These are phyloP conservation scores for Podocnemis expansa DNA, from an alignment of 2,113 vertebrate species.

Conservation along the genomic window DNA sequence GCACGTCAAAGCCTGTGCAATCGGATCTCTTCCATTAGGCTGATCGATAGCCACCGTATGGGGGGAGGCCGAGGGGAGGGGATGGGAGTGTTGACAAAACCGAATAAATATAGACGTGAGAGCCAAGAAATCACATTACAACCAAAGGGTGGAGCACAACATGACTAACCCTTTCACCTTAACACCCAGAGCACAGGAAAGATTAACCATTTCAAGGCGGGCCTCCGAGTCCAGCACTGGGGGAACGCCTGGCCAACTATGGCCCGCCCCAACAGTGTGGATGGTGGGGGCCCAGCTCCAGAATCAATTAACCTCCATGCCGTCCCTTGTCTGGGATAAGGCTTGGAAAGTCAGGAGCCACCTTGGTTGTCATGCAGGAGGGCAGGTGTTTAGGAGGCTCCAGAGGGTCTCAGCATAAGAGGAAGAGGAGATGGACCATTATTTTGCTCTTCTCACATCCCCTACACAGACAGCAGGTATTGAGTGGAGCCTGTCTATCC, in stretches of 20 bases:
- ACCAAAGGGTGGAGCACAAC: slow-evolving; percentile 89
- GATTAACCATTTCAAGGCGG: slow-evolving; percentile 57
- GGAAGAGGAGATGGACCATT: neutral
- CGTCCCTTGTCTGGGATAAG: neutral
- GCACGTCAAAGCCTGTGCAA: slow-evolving; percentile 90
- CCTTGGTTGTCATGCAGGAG: neutral
- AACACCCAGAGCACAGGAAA: slow-evolving; percentile 67
- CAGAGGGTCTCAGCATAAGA: neutral
- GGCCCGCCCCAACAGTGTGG: neutral
- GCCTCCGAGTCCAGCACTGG: neutral
- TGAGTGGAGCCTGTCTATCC: neutral
- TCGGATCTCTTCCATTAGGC: slow-evolving; percentile 96
- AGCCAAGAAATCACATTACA: slow-evolving; percentile 95
- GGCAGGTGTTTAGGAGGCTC: neutral
- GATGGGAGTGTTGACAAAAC: slow-evolving; percentile 90
- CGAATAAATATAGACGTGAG: slow-evolving; percentile 91
- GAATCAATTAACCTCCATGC: neutral
- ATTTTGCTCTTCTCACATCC: neutral
- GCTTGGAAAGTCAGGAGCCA: neutral
- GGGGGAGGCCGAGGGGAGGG: slow-evolving; percentile 49
- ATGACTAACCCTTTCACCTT: slow-evolving; percentile 94
- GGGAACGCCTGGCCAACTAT: neutral
- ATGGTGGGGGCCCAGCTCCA: neutral
- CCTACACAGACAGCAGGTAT: neutral
- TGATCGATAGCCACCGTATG: slow-evolving; percentile 86